These are phyloP conservation scores for Frankliniella intonsa DNA, from an alignment of 2,888 invertebrate species.

Conservation along the genomic window DNA sequence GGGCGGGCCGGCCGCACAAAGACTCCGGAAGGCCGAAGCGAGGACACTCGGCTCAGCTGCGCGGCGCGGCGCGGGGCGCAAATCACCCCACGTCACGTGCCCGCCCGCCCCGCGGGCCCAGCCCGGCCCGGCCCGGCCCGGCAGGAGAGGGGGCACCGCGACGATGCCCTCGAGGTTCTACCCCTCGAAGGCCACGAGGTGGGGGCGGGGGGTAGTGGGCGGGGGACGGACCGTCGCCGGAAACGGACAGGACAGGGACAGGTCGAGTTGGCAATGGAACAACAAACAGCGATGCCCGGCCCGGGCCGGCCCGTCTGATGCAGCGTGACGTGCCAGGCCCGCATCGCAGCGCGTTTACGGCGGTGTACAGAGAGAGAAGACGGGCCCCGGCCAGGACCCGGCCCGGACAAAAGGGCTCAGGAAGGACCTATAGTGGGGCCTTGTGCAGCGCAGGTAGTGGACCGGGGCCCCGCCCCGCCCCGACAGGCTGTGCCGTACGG, in stretches of 20 bases:
- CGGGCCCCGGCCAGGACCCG: not conserved
- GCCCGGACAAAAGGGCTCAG: conserved; percentile 16
- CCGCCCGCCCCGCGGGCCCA: not conserved
- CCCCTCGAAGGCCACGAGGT: not conserved
- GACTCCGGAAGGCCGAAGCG: not conserved
- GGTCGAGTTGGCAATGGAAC: not conserved
- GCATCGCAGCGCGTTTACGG: not conserved
- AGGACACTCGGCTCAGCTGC: not conserved
- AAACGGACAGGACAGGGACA: not conserved
- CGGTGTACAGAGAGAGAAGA: not conserved
- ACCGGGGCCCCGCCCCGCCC: not conserved
- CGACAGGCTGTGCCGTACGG: not conserved
- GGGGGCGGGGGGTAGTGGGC: not conserved
- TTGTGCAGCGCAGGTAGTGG: conserved; percentile 1
- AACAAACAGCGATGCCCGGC: no score
- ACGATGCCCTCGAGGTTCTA: not conserved
- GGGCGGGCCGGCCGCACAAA: not conserved
- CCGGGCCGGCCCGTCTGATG: no score
- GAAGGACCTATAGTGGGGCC: not conserved
- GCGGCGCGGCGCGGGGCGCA: not conserved
- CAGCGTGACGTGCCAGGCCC: not conserved
- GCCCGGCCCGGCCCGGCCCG: not conserved
- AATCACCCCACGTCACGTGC: not conserved
- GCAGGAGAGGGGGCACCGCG: not conserved
- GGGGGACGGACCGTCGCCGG: not conserved